phyloP scores from a whole-genome alignment of 2,888 invertebrate species.

The Harpalus rubripes region DNA sequence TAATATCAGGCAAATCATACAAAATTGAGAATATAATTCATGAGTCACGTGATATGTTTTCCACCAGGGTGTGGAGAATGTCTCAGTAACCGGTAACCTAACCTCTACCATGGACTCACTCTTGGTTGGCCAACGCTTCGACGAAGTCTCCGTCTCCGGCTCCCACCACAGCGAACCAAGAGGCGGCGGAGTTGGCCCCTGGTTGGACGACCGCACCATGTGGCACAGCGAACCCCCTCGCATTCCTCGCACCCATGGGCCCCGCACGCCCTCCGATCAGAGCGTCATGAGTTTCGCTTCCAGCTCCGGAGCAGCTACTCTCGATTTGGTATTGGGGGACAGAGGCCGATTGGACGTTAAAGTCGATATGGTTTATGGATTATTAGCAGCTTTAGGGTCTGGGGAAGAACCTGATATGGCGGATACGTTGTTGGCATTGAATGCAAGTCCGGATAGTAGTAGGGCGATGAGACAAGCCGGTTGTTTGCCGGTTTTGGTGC shows the following conservation, averaged over 20 bases:
- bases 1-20: too few species aligned
- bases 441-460: conserved; percentile 94
- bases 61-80: conserved; percentile 57
- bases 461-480: conserved; percentile 93
- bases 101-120: conserved; percentile 73
- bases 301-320: conserved; percentile 76
- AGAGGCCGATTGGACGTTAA: conserved; percentile 83
- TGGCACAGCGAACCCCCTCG: conserved; percentile 76
- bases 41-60: too few species aligned
- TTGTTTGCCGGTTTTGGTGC: conserved; percentile 94
- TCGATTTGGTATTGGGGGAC: conserved; percentile 73
- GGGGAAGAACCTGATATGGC: conserved; percentile 95
- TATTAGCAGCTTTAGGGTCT: conserved; percentile 92
- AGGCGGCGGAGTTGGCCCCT: conserved; percentile 67
- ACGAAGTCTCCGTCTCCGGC: conserved; percentile 34
- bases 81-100: conserved; percentile 9
- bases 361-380: conserved; percentile 96
- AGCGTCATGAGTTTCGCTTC: conserved; percentile 84
- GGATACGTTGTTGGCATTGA: conserved; percentile 92
- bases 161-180: conserved; percentile 41
- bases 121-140: conserved; percentile 70
- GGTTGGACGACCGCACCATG: conserved; percentile 57
- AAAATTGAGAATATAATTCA: too few species aligned
- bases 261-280: conserved; percentile 69
- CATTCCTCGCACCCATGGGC: conserved; percentile 66